Conservation (phyloP, 2,888 invertebrate species). For the Amiota minor region DNA sequence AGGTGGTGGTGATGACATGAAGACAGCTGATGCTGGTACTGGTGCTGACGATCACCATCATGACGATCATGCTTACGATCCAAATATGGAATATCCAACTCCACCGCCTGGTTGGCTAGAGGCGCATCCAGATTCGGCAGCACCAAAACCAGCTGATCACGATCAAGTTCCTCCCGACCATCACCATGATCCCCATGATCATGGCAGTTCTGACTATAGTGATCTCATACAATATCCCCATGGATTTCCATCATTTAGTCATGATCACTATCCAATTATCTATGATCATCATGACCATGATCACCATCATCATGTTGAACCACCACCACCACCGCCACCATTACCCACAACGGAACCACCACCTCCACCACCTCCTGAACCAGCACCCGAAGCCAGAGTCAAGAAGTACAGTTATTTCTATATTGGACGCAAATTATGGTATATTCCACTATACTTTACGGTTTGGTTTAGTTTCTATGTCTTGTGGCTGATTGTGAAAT, state of each 20-base stretch:
- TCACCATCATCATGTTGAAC: conserved; percentile 58
- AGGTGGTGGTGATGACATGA: conserved; percentile 27
- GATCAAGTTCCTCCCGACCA: conserved; percentile 52
- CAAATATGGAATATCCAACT: conserved; percentile 68
- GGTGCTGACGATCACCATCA: conserved; percentile 42
- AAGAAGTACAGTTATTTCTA: conserved; percentile 81
- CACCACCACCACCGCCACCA: conserved; percentile 49
- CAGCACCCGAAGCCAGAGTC: conserved; percentile 73
- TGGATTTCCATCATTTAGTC: conserved; percentile 46
- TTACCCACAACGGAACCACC: conserved; percentile 58
- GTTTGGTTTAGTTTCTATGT: conserved; percentile 79
- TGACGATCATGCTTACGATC: conserved; percentile 61
- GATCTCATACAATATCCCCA: conserved; percentile 42
- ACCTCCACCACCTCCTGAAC: conserved; percentile 63
- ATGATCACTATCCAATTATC: conserved; percentile 63
- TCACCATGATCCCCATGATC: conserved; percentile 65
- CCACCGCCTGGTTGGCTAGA: conserved; percentile 71
- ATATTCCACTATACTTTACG: conserved; percentile 81
- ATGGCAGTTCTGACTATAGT: conserved; percentile 45
- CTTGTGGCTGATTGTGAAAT: conserved; percentile 79
- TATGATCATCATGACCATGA: conserved; percentile 61
- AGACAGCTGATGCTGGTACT: conserved; percentile 34
- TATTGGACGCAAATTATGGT: conserved; percentile 81
- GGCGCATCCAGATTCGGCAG: conserved; percentile 60
- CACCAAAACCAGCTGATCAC: conserved; percentile 55